Conservation (phyloP, 2,888 invertebrate genomes). For the Periphyllus acericola region DNA sequence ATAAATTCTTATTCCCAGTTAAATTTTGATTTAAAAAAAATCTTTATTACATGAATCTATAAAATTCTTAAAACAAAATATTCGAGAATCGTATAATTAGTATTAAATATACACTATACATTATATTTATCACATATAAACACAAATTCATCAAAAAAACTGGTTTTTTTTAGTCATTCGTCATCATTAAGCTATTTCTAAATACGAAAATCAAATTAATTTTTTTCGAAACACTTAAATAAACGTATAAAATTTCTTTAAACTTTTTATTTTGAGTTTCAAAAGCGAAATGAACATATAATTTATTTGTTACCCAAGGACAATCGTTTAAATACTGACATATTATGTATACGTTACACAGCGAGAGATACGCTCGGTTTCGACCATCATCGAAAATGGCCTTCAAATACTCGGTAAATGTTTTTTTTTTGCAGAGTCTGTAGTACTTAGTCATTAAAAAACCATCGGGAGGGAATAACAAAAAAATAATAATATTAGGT, state of each 20-base stretch:
- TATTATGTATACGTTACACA: neutral
- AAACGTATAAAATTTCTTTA: constrained; percentile 22
- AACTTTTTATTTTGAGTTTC: neutral
- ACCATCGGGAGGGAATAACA: constrained; percentile 5
- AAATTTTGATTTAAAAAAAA: neutral
- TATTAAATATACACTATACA: neutral
- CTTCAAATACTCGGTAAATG: constrained; percentile 29
- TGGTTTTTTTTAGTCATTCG: constrained; percentile 24
- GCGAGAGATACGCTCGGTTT: constrained; percentile 32
- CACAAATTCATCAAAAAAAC: neutral
- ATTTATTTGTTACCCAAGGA: constrained; percentile 31
- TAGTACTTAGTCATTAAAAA: constrained; percentile 38
- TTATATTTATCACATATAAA: neutral
- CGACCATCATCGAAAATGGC: constrained; percentile 25
- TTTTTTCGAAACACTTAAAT: neutral
- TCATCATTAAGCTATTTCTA: constrained; percentile 43
- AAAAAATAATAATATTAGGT: neutral
- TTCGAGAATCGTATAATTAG: neutral
- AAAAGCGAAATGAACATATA: constrained; percentile 29
- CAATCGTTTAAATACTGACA: constrained; percentile 43
- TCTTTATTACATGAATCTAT: neutral
- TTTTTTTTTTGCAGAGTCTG: neutral
- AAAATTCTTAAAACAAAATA: neutral
- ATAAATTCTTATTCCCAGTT: neutral
- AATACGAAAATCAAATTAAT: neutral